Evolutionary conservation across 1,140 invertebrate species (phyloP).

Genomic region (Muscidifurax raptorellus): DNA sequence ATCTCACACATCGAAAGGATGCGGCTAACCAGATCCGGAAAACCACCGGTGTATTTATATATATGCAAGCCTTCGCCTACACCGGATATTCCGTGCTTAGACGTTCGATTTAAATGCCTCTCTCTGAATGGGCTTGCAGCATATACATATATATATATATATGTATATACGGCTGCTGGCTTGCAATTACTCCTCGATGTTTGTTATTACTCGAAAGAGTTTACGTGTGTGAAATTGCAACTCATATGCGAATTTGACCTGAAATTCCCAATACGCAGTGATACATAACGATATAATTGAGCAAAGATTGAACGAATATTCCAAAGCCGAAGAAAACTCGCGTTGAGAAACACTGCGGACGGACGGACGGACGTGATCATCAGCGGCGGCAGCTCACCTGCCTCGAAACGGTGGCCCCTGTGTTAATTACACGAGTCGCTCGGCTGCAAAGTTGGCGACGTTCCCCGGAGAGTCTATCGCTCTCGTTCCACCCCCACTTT

Average conservation of each 20-base stretch:
- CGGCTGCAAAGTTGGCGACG: not conserved
- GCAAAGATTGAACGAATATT: no score
- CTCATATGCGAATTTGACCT: not conserved
- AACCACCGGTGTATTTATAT: conserved; percentile 15
- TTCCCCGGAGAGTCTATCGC: conserved; percentile 13
- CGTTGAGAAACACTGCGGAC: conserved; percentile 33
- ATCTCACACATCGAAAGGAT: conserved; percentile 56
- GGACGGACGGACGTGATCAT: not conserved
- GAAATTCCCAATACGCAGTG: no score
- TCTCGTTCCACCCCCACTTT: not conserved
- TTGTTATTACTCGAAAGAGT: not conserved
- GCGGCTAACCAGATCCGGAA: conserved; percentile 67
- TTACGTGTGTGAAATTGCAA: not conserved
- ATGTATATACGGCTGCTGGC: no score
- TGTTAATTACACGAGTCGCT: conserved; percentile 58
- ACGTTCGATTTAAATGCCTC: not conserved
- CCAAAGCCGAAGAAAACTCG: not conserved
- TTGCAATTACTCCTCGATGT: not conserved
- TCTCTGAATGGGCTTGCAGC: no score
- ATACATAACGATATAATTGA: no score
- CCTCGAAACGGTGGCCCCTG: conserved; percentile 55
- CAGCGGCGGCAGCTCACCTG: conserved; percentile 50
- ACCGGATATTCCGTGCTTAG: conserved; percentile 29
- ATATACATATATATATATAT: no score
- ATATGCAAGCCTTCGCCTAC: not conserved